Conservation (phyloP, 2,797 vertebrate genomes). For the Danio aesculapii region DNA sequence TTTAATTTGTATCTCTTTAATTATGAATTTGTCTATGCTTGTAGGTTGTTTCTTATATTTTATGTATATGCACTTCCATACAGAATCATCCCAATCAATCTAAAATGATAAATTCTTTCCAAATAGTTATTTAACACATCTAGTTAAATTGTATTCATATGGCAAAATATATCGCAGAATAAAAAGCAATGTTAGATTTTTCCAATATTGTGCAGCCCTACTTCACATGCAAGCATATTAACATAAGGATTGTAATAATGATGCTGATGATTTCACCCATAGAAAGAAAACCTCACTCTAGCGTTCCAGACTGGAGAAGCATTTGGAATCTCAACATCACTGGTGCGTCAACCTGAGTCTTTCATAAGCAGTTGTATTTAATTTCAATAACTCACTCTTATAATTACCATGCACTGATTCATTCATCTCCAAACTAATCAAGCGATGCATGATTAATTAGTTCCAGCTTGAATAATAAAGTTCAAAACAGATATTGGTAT, state of each 20-base stretch:
- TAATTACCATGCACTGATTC: slow-evolving; percentile 2
- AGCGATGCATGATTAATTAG: background rate
- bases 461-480: background rate
- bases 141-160: too few species aligned
- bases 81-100: too few species aligned
- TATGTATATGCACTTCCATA: too few species aligned
- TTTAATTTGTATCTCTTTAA: too few species aligned
- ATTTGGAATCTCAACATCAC: slow-evolving; percentile 76
- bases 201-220: too few species aligned
- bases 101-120: too few species aligned
- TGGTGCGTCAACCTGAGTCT: slow-evolving; percentile 70
- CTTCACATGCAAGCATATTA: background rate
- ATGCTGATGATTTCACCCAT: slow-evolving; percentile 34
- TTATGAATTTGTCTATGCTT: too few species aligned
- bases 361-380: background rate
- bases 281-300: slow-evolving; percentile 83
- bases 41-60: too few species aligned
- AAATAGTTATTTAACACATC: too few species aligned
- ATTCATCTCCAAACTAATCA: background rate
- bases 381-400: background rate
- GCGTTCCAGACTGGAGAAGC: slow-evolving; percentile 83
- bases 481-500: background rate
- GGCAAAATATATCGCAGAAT: too few species aligned
- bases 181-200: too few species aligned
- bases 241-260: background rate